These are phyloP conservation scores for Menidia beryllina DNA, from an alignment of 2,113 vertebrate genomes.

Conservation along the genomic window DNA sequence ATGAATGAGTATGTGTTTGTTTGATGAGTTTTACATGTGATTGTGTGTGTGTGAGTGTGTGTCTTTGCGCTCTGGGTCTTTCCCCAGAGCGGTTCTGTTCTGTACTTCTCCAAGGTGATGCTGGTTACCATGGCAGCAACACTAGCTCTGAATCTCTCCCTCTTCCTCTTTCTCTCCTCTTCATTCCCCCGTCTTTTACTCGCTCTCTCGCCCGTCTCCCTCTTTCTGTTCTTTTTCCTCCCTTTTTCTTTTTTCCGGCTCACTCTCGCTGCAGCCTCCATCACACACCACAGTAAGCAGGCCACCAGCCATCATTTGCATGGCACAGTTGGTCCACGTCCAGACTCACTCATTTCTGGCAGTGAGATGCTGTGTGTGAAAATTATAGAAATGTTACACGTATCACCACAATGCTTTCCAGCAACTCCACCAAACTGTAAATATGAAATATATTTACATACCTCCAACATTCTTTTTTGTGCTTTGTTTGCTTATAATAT, in stretches of 20 bases:
- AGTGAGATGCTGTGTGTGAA: conserved; percentile 43
- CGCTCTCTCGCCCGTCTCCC: conserved; percentile 15
- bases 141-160: conserved; percentile 67
- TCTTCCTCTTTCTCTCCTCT: conserved; percentile 32
- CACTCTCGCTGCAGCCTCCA: conserved; percentile 21
- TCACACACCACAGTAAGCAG: conserved; percentile 56
- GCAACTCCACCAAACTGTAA: conserved; percentile 1
- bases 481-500: not conserved
- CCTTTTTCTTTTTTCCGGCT: not conserved
- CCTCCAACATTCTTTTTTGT: conserved; percentile 15
- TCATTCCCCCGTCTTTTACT: conserved; percentile 34
- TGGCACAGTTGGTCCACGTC: conserved; percentile 66
- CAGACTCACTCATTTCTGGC: conserved; percentile 60
- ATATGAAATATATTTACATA: conserved; percentile 5
- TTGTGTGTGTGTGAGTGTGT: conserved; percentile 20
- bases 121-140: conserved; percentile 80
- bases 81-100: conserved; percentile 75
- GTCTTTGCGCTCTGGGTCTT: conserved; percentile 53
- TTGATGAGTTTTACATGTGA: conserved; percentile 49
- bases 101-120: conserved; percentile 73
- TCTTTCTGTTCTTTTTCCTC: not conserved
- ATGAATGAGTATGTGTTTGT: conserved; percentile 61
- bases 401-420: conserved; percentile 10
- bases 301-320: conserved; percentile 66
- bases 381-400: conserved; percentile 48